Evolutionary conservation across 2,113 vertebrate genomes (phyloP), one percentile per base, ranked within the genome.

Genomic region (Centrocercus urophasianus): DNA sequence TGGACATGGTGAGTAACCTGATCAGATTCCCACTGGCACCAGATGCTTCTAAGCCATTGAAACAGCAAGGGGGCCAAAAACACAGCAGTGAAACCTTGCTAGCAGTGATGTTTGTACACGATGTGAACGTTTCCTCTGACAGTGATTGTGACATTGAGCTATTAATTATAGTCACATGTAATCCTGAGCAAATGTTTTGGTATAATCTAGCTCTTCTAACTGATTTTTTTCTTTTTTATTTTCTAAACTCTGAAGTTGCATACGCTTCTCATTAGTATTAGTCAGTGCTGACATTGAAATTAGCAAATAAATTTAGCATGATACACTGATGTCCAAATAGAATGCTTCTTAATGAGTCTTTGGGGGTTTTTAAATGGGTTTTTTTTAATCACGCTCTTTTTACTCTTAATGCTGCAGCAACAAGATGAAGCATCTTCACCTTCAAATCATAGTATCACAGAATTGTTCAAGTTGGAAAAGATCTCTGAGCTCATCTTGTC

Each of bases 341-440:
- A 94, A 92, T 81, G 80, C 86, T 71, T 87, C 89, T 94, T 98
- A 98, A 98, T 97, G 97, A 97, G 96, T 71, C 97, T 96, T 89
- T 9, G 32, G 97, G 97, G 83, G 94, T 97, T 95, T 94, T 40
- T 38, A 10, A 38, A 38, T 38, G 38, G 38, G 38, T 38, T 9
- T 38, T 38, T 94, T 95, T 91, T 95, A 83, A 95, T 96, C 86
- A 91, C 63, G 40, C 30, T 47, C 90, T 88, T 82, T 19, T 0
- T 8, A 19, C 30, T 15, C 21, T 95, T 59, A 83, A 93, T 87
- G 95, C 42, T 61, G 70, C 36, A 78, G 32, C 75, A 86, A 78
- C 69, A 76, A 42, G 13, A 74, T 0, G 20, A 63, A 88, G 73
- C 40, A 74, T 54, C 73, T 88, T 86, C 84, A 25, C 12, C 24